Conservation (phyloP, 2,888 invertebrate genomes). For the Allacma fusca region DNA sequence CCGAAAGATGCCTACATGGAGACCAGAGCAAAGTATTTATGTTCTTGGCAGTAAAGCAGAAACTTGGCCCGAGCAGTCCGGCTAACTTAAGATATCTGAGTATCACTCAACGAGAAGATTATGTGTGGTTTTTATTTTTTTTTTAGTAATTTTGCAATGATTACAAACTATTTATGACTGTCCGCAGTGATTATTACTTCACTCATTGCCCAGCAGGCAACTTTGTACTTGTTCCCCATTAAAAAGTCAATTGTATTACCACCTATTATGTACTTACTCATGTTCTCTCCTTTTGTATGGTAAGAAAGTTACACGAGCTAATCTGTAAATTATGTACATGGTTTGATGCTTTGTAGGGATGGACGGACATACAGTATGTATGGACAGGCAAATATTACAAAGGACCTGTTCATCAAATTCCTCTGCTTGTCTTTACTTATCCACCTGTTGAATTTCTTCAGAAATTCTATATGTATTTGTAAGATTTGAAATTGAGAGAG, state of each 20-base stretch:
- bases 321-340: too few species aligned
- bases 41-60: not conserved
- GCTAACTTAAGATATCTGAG: not conserved
- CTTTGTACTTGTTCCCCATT: not conserved
- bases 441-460: too few species aligned
- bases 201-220: constrained; percentile 5
- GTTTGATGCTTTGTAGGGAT: too few species aligned
- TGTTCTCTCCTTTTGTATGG: too few species aligned
- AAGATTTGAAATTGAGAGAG: not conserved
- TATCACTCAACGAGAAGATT: constrained; percentile 2
- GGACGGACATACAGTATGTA: too few species aligned
- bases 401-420: too few species aligned
- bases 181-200: not conserved
- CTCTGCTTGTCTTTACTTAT: too few species aligned
- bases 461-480: not conserved
- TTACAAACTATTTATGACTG: not conserved
- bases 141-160: not conserved
- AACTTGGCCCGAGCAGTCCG: not conserved
- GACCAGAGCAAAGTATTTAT: not conserved
- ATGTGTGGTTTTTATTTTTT: constrained; percentile 5
- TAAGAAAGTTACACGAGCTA: too few species aligned
- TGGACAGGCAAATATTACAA: too few species aligned
- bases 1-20: not conserved
- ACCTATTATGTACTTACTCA: too few species aligned
- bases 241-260: too few species aligned